Evolutionary conservation across 2,113 vertebrate species (phyloP).

Genomic region (Tetrao urogallus): DNA sequence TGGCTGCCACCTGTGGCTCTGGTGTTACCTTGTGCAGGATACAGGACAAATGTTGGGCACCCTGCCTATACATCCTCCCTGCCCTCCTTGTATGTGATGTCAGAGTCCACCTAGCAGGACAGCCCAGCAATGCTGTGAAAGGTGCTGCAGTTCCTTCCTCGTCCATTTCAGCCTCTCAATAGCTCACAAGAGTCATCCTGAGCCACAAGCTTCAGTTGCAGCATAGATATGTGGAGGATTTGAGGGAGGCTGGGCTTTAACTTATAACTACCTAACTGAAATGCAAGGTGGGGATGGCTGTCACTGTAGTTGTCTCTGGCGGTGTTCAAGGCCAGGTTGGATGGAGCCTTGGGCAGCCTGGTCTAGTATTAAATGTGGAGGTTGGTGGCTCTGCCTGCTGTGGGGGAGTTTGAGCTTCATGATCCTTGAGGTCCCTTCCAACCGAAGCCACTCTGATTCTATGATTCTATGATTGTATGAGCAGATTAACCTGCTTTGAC

Average conservation of each 20-base stretch:
- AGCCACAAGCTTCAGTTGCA: not conserved
- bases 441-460: too few relatives aligned
- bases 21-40: not conserved
- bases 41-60: not conserved
- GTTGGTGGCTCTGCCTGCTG: too few relatives aligned
- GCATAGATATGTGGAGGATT: not conserved
- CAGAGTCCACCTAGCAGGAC: not conserved
- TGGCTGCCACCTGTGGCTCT: not conserved
- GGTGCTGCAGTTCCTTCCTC: not conserved
- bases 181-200: not conserved
- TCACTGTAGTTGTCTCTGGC: not conserved
- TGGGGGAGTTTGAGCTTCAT: too few relatives aligned
- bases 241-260: not conserved
- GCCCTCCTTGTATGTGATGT: not conserved
- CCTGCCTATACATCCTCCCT: not conserved
- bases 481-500: not conserved
- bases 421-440: too few relatives aligned
- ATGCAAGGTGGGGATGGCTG: accelerated
- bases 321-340: too few relatives aligned
- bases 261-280: not conserved
- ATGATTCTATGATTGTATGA: accelerated
- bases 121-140: not conserved
- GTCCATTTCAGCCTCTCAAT: not conserved
- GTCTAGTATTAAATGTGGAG: too few relatives aligned
- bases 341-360: too few relatives aligned